Percentiles rank a stretch among this genome's conserved stretches.
These are phyloP conservation scores for Astyanax mexicanus DNA, from an alignment of 2,797 vertebrate genomes.

Conservation along the genomic window DNA sequence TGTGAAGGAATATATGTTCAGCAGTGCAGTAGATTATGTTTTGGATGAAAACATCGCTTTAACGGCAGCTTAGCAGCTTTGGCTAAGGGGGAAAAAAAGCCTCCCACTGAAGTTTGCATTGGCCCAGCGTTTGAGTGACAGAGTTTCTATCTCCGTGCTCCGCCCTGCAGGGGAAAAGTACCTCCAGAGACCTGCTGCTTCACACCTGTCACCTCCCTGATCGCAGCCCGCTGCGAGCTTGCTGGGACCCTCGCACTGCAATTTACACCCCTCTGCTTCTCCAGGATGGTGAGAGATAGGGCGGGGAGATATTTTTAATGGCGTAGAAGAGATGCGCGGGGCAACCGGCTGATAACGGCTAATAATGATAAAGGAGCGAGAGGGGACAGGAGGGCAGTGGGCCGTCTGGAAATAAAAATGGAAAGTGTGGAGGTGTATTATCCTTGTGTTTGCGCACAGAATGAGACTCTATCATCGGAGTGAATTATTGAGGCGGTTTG, in stretches of 20 bases:
- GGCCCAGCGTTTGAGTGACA: conserved; percentile 30
- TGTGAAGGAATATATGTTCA: background rate
- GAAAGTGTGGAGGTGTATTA: conserved; percentile 65
- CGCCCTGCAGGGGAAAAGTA: conserved; percentile 38
- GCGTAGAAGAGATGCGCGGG: conserved; percentile 36
- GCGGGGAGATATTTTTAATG: conserved; percentile 49
- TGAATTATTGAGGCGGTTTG: conserved; percentile 69
- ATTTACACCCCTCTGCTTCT: conserved; percentile 52
- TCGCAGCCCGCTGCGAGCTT: conserved; percentile 48
- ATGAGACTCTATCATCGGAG: conserved; percentile 69
- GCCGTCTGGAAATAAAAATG: conserved; percentile 65
- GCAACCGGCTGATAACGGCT: conserved; percentile 30
- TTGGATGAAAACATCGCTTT: background rate
- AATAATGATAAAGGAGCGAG: conserved; percentile 33
- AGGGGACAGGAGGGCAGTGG: conserved; percentile 45
- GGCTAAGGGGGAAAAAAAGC: background rate
- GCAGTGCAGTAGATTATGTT: background rate
- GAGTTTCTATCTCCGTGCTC: conserved; percentile 54
- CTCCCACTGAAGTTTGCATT: background rate
- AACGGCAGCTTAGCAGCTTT: conserved; percentile 14
- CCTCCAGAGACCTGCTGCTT: conserved; percentile 56
- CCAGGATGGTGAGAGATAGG: conserved; percentile 15
- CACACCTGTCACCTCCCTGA: conserved; percentile 65
- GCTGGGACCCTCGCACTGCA: conserved; percentile 46
- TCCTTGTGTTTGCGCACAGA: conserved; percentile 68